Evolutionary conservation across 2,888 invertebrate species (phyloP).

Genomic region (Amphipyra berbera): DNA sequence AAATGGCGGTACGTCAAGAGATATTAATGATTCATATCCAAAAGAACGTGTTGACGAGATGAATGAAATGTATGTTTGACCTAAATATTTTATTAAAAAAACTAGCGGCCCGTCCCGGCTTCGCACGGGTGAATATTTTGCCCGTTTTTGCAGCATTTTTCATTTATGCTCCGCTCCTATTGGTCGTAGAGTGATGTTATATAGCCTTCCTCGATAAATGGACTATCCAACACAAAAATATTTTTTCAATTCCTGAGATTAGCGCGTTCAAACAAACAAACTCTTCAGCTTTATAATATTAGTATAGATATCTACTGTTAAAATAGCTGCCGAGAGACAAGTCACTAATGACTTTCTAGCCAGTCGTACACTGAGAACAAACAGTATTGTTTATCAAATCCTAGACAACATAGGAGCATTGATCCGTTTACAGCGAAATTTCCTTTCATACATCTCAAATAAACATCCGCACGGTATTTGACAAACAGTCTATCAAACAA

Average conservation of each 20-base stretch:
- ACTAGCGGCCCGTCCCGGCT: too few relatives aligned
- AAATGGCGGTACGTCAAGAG: constrained; percentile 17
- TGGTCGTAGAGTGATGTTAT: too few relatives aligned
- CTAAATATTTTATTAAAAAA: constrained; percentile 36
- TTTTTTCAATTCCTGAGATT: too few relatives aligned
- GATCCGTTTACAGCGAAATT: constrained; percentile 14
- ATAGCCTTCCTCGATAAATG: too few relatives aligned
- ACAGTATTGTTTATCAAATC: constrained; percentile 24
- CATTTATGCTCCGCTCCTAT: too few relatives aligned
- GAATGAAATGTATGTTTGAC: constrained; percentile 12
- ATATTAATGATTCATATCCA: constrained; percentile 28
- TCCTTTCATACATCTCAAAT: constrained; percentile 10
- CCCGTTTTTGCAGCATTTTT: too few relatives aligned
- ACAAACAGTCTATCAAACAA: constrained; percentile 20
- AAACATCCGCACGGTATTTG: constrained; percentile 41
- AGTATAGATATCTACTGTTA: too few relatives aligned
- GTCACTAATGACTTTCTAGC: constrained; percentile 36
- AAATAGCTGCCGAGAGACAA: constrained; percentile 7
- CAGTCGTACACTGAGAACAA: constrained; percentile 7
- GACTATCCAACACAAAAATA: too few relatives aligned
- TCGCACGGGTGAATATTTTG: too few relatives aligned
- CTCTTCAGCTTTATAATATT: too few relatives aligned
- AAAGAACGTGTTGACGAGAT: constrained; percentile 34
- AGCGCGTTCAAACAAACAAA: too few relatives aligned
- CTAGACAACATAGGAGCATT: constrained; percentile 26